Base-by-base conservation (phyloP, 2,113 vertebrate genomes). In the Pagrus major region DNA sequence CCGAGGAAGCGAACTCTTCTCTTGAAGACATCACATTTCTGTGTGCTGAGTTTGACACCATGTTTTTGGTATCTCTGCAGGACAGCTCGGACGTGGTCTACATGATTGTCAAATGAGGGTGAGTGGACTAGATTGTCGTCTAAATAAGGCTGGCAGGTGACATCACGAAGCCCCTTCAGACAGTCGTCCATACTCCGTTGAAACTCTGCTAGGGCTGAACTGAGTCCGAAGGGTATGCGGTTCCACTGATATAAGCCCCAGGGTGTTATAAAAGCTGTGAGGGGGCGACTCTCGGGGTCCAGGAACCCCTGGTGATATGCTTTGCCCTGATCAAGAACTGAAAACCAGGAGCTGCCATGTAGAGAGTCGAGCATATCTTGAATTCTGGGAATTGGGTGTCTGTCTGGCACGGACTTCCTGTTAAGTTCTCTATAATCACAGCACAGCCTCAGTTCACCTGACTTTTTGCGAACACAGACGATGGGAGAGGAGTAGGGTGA, bases 11-110 rank as follows among this genome's bases (percentile, higher is more conserved):
- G 5, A 5, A 76, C 41, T 42, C 47, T 25, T 11, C 10, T 2
- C 41, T 76, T 27, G 18, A 77, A 77, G 10, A 68, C 14, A n/a
- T 59, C 54, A 60, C 75, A 77, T 47, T 69, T 60, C 16, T 69
- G 10, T n/a, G 54, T 25, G 14, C 2, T 68, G 16, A 68, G 3
- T 20, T 76, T 76, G 18, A 66, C 63, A 27, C 37, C 60, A 46
- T 76, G 51, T 27, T 27, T 47, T 41, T 76, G 64, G 33, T 77
- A 77, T 27, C 74, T 4, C 25, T 68, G 42, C 37, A 59, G 37
- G 18, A 76, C 63, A 56, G 39, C 16, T 23, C 29, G 12, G 9
- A 58, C 27, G 21, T 76, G 41, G 18, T 47, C 15, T 6, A 76
- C 41, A 27, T 76, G 52, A 16, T 18, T 9, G 23, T 58, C 37